These are phyloP conservation scores for Panopea generosa DNA, from an alignment of 2,888 invertebrate genomes.

Conservation along the genomic window DNA sequence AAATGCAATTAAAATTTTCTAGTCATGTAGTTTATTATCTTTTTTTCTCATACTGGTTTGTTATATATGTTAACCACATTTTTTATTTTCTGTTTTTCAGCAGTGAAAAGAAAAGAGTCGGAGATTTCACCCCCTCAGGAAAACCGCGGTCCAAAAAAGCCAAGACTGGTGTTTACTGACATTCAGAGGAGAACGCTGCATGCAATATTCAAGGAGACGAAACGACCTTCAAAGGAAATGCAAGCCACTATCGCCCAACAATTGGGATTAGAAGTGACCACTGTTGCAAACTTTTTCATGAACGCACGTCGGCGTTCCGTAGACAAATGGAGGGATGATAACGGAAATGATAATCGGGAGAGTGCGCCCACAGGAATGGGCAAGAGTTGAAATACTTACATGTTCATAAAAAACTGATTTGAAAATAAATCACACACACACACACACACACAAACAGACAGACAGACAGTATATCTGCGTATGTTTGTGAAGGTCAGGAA, in stretches of 20 bases:
- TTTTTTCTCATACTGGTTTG: too few relatives aligned
- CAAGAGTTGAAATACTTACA: slow-evolving; percentile 58
- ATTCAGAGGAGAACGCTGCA: slow-evolving; percentile 99
- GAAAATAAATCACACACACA: not conserved
- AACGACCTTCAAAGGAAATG: slow-evolving; percentile 99
- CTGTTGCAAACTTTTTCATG: slow-evolving; percentile 99
- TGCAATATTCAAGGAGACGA: slow-evolving; percentile 99
- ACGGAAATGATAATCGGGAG: slow-evolving; percentile 87
- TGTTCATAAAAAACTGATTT: not conserved
- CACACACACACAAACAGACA: not conserved
- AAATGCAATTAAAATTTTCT: too few relatives aligned
- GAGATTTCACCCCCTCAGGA: slow-evolving; percentile 79
- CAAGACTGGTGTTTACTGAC: slow-evolving; percentile 99
- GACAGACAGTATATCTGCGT: not conserved
- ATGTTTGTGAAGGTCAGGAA: too few relatives aligned
- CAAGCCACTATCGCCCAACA: slow-evolving; percentile 99
- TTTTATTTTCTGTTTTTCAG: slow-evolving; percentile 35
- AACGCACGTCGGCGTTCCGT: slow-evolving; percentile 96
- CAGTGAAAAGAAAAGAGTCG: slow-evolving; percentile 81
- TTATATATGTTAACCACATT: too few relatives aligned
- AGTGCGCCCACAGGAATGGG: slow-evolving; percentile 68
- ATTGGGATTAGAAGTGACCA: slow-evolving; percentile 97
- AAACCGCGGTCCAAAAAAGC: slow-evolving; percentile 95
- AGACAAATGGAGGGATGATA: slow-evolving; percentile 98
- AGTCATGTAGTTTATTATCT: too few relatives aligned